Evolutionary conservation across 2,888 invertebrate genomes (phyloP).

Genomic region (Blastobasis lacticolella): DNA sequence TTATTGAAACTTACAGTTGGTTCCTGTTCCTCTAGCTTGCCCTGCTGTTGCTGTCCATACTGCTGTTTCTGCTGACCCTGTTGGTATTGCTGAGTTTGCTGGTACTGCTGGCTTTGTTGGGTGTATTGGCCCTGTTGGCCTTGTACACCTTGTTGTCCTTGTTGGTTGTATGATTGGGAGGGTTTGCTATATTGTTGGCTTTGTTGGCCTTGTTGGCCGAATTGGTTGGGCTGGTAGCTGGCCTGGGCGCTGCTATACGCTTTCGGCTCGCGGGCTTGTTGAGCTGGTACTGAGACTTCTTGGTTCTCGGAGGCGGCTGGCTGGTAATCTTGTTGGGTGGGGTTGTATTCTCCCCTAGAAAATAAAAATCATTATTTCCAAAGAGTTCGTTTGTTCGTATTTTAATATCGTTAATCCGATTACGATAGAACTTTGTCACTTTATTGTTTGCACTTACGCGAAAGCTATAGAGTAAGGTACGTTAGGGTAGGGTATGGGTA

Average conservation of each 20-base stretch:
- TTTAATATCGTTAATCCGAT: no score
- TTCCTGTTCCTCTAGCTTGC: slow-evolving; percentile 38
- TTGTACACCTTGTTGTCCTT: not conserved
- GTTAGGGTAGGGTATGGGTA: no score
- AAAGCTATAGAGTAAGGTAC: no score
- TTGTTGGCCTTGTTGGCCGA: slow-evolving; percentile 1
- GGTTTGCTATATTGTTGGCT: not conserved
- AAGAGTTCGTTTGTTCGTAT: no score
- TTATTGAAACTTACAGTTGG: slow-evolving; percentile 49
- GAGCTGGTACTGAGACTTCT: slow-evolving; percentile 6
- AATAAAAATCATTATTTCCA: not conserved
- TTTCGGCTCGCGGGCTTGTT: slow-evolving; percentile 2
- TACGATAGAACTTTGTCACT: no score
- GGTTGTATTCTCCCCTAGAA: slow-evolving; percentile 23
- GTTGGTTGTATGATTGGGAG: not conserved
- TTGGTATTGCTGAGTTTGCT: slow-evolving; percentile 6
- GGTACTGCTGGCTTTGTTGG: slow-evolving; percentile 11
- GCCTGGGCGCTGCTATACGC: not conserved
- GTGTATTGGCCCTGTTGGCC: not conserved
- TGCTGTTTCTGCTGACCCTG: slow-evolving; percentile 3
- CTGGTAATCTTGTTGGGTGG: slow-evolving; percentile 17
- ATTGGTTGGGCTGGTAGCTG: not conserved
- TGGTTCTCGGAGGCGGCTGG: slow-evolving; percentile 20
- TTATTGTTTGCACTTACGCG: no score
- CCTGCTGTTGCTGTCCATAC: slow-evolving; percentile 13